Evolutionary conservation across 2,113 vertebrate genomes (phyloP).

Genomic region (Serilophus lunatus): DNA sequence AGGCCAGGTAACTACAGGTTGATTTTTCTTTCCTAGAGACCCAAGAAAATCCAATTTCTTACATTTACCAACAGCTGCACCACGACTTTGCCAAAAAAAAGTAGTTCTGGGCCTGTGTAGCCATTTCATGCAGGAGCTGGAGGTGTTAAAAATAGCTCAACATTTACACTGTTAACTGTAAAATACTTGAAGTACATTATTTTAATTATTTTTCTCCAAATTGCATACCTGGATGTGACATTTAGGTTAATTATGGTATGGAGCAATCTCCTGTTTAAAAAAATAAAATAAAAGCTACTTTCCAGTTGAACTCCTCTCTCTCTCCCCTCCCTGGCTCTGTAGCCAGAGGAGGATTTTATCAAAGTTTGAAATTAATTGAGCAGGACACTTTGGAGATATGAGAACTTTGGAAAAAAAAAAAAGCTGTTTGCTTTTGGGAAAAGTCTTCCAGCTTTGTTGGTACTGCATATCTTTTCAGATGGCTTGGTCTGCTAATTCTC

Average conservation of each 20-base stretch:
- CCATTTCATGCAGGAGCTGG: background rate
- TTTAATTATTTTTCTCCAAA: background rate
- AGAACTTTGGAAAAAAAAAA: background rate
- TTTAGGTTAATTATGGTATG: constrained; percentile 7
- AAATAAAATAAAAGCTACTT: background rate
- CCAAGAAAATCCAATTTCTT: background rate
- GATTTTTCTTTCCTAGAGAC: background rate
- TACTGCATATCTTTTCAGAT: background rate
- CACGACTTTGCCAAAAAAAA: background rate
- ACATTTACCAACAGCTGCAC: background rate
- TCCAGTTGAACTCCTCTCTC: background rate
- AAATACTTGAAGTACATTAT: background rate
- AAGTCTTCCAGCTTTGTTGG: background rate
- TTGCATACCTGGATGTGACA: background rate
- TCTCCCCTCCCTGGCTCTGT: background rate
- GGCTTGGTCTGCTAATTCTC: background rate
- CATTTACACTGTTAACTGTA: rapidly evolving
- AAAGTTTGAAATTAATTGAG: constrained; percentile 33
- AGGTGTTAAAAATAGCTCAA: background rate
- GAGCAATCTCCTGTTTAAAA: background rate
- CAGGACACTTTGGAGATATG: background rate
- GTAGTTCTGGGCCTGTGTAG: background rate
- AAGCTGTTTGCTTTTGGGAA: constrained; percentile 19
- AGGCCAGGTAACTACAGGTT: constrained; percentile 76
- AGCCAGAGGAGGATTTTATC: constrained; percentile 47